Evolutionary conservation across 1,140 invertebrate species (phyloP).

Genomic region (Drosophila suzukii): DNA sequence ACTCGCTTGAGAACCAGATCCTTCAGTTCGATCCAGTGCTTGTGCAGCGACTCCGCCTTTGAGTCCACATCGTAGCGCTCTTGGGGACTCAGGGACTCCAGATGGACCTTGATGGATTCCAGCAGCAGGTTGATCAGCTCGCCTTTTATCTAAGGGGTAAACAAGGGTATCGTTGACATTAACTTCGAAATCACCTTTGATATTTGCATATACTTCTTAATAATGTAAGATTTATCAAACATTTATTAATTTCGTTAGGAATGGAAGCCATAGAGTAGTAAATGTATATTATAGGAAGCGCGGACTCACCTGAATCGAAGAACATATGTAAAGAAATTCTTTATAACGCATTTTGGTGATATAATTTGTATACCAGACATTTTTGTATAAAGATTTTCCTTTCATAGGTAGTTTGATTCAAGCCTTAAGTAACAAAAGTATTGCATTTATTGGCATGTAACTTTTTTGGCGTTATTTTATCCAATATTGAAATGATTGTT

Average conservation of each 20-base stretch:
- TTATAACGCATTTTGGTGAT: not conserved
- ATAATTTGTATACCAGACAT: not conserved
- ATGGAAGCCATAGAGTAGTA: too few species aligned
- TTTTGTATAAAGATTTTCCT: not conserved
- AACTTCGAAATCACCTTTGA: not conserved
- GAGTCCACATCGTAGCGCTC: conserved; percentile 87
- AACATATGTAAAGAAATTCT: conserved; percentile 1
- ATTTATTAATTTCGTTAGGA: too few species aligned
- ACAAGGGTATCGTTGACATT: not conserved
- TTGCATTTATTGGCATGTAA: too few species aligned
- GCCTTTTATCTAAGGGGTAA: conserved; percentile 87
- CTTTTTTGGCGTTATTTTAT: too few species aligned
- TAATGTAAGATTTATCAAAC: too few species aligned
- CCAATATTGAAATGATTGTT: too few species aligned
- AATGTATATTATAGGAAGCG: not conserved
- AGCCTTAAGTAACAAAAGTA: too few species aligned
- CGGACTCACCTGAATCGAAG: not conserved
- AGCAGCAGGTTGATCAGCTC: conserved; percentile 88
- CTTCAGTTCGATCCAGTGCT: conserved; percentile 88
- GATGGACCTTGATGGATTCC: conserved; percentile 87
- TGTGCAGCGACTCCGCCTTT: conserved; percentile 87
- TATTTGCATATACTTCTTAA: too few species aligned
- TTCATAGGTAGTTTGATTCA: conserved; percentile 3
- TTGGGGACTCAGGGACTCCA: conserved; percentile 88
- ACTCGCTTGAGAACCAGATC: conserved; percentile 88